These are phyloP conservation scores for Listrodromus nycthemerus DNA, from an alignment of 2,888 invertebrate species.

Conservation along the genomic window DNA sequence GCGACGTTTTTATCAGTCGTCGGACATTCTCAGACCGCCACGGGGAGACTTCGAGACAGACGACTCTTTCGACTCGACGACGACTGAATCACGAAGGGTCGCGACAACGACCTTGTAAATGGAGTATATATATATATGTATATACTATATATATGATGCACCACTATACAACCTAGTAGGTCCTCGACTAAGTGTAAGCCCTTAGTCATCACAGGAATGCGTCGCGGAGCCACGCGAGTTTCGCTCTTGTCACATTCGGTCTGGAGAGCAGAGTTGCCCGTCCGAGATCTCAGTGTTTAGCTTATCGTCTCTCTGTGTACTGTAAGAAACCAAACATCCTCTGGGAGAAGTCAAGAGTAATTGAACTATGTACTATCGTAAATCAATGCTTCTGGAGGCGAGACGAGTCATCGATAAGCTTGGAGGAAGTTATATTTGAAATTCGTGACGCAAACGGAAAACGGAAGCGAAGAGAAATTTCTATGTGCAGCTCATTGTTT, in stretches of 20 bases:
- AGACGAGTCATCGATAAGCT: constrained; percentile 27
- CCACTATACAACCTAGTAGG: constrained; percentile 18
- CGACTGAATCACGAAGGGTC: constrained; percentile 69
- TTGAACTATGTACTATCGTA: constrained; percentile 17
- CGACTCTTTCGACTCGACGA: constrained; percentile 18
- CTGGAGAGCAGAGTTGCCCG: constrained; percentile 41
- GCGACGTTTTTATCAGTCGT: constrained; percentile 24
- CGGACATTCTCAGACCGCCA: constrained; percentile 40
- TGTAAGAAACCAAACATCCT: constrained; percentile 43
- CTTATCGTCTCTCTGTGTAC: constrained; percentile 38
- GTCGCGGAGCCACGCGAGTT: constrained; percentile 63
- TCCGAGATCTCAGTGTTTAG: constrained; percentile 41
- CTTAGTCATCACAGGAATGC: constrained; percentile 79
- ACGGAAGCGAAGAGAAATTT: not conserved
- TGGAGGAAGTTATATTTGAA: not conserved
- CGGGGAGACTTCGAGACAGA: constrained; percentile 13
- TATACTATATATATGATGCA: constrained; percentile 28
- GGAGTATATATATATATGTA: constrained; percentile 15
- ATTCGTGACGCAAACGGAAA: constrained; percentile 1
- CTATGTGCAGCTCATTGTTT: not conserved
- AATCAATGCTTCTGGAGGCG: constrained; percentile 13
- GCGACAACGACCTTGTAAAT: constrained; percentile 75
- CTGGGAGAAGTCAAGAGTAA: constrained; percentile 57
- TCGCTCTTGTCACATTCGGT: constrained; percentile 47
- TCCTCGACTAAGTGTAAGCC: constrained; percentile 59